Conservation (phyloP, 1,140 invertebrate species). For the Aphis gossypii region DNA sequence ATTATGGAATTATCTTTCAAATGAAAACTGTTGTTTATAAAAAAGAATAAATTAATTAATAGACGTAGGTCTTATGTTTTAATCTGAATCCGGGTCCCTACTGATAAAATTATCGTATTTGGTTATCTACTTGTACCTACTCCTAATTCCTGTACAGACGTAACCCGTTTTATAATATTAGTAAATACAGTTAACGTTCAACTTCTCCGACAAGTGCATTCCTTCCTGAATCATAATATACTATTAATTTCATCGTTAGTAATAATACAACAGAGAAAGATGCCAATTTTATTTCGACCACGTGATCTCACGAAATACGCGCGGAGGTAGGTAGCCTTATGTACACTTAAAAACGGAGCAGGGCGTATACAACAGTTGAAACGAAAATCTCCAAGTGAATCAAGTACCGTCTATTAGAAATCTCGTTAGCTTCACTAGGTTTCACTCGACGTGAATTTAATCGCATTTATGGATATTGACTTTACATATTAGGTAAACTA, state of each 20-base stretch:
- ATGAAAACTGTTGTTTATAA: neutral
- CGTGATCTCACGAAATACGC: neutral
- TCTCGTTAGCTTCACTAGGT: neutral
- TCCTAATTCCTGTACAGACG: neutral
- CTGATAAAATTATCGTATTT: neutral
- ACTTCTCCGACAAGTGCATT: neutral
- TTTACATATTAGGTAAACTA: neutral
- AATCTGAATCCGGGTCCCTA: neutral
- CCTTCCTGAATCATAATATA: neutral
- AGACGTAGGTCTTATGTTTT: neutral
- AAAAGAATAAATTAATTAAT: neutral
- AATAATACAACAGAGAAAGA: neutral
- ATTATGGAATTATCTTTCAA: neutral
- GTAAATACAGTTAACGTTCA: neutral
- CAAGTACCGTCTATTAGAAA: neutral
- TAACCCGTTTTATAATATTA: neutral
- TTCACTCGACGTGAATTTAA: neutral
- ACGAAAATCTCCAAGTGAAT: neutral
- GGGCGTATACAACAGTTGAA: neutral
- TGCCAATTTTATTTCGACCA: neutral
- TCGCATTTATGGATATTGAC: neutral
- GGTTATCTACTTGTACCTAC: neutral
- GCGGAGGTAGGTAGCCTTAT: neutral
- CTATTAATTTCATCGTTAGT: neutral
- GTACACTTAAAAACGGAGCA: neutral